Conservation (phyloP, 2,888 invertebrate species). For the Caenorhabditis zanzibari region DNA sequence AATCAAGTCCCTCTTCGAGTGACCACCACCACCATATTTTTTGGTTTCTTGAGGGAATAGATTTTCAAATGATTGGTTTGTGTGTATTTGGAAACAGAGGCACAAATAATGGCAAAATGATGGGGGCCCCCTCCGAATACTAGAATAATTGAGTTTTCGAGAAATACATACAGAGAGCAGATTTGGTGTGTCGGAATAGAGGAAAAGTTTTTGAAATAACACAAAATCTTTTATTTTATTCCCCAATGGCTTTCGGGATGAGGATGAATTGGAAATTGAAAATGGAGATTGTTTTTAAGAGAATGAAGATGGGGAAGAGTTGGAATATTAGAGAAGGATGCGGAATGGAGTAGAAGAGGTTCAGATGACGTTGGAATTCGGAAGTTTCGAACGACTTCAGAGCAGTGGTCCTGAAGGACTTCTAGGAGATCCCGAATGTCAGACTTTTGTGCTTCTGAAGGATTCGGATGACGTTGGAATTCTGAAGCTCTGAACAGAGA, state of each 20-base stretch:
- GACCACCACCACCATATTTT: conserved; percentile 27
- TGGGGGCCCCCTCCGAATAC: background rate
- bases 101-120: background rate
- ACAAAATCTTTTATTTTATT: conserved; percentile 1
- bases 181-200: background rate
- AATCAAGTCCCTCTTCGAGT: conserved; percentile 50
- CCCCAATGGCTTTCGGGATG: background rate
- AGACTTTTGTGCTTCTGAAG: too few relatives aligned
- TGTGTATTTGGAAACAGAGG: background rate
- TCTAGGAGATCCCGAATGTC: too few relatives aligned
- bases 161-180: background rate
- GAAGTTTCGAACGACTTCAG: too few relatives aligned
- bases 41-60: conserved; percentile 39
- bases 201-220: conserved; percentile 1
- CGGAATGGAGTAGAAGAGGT: background rate
- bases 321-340: background rate
- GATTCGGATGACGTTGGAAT: too few relatives aligned
- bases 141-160: conserved; percentile 52
- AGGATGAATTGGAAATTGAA: background rate
- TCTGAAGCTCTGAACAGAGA: too few relatives aligned
- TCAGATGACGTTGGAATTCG: background rate
- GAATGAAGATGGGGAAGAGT: background rate
- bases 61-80: conserved; percentile 53
- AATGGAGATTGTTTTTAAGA: background rate
- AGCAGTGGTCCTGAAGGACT: too few relatives aligned